Evolutionary conservation across 2,888 invertebrate species (phyloP).

Genomic region (Nesidiocoris tenuis): DNA sequence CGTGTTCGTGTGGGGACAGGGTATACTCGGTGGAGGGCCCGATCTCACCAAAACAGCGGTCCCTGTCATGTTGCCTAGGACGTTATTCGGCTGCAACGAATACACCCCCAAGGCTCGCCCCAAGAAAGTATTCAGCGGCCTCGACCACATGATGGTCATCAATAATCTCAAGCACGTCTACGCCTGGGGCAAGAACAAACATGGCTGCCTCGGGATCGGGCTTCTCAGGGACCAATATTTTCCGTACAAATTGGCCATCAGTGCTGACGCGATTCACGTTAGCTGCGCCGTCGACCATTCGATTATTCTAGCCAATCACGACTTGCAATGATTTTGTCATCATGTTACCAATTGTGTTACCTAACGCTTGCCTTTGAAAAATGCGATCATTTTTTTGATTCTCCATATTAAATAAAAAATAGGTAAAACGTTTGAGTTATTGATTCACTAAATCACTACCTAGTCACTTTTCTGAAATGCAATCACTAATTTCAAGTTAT

Average conservation of each 20-base stretch:
- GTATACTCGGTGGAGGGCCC: slow-evolving; percentile 87
- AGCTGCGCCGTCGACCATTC: slow-evolving; percentile 85
- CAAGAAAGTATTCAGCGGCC: slow-evolving; percentile 67
- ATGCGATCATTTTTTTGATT: too few species aligned
- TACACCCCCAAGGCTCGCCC: slow-evolving; percentile 72
- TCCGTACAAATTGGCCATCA: slow-evolving; percentile 78
- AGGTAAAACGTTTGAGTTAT: too few species aligned
- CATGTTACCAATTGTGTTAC: not conserved
- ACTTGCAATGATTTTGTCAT: not conserved
- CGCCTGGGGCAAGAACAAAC: slow-evolving; percentile 87
- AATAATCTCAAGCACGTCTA: slow-evolving; percentile 82
- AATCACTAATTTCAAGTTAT: too few species aligned
- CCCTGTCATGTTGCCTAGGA: slow-evolving; percentile 74
- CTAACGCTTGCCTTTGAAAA: too few species aligned
- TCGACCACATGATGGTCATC: slow-evolving; percentile 76
- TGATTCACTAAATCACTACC: too few species aligned
- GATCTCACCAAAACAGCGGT: slow-evolving; percentile 63
- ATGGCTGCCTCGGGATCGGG: slow-evolving; percentile 81
- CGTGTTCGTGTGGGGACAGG: slow-evolving; percentile 92
- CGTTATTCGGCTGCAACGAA: slow-evolving; percentile 82
- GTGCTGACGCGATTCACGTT: slow-evolving; percentile 72
- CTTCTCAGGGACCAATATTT: slow-evolving; percentile 79
- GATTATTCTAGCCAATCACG: slow-evolving; percentile 61
- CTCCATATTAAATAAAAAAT: too few species aligned
- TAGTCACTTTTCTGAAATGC: too few species aligned